phyloP scores from a whole-genome alignment of 2,113 vertebrate genomes.

The Halcyon malimbica region DNA sequence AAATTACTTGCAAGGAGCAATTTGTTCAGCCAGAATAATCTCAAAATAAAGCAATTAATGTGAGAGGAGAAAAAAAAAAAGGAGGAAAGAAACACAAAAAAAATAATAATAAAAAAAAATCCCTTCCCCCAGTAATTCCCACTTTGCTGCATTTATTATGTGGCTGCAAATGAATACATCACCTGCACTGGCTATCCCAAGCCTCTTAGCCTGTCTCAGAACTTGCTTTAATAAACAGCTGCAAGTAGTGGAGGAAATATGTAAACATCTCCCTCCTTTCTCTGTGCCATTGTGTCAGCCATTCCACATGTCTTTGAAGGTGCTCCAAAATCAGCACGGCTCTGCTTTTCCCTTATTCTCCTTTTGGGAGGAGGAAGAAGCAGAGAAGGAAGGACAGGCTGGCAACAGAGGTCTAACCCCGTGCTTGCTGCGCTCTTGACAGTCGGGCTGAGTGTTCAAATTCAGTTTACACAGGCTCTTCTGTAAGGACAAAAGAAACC shows the following conservation, averaged over 20 bases:
- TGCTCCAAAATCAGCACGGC: slow-evolving; percentile 55
- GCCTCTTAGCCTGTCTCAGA: slow-evolving; percentile 2
- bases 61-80: neutral
- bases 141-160: slow-evolving; percentile 7
- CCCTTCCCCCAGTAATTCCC: neutral
- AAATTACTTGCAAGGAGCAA: neutral
- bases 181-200: slow-evolving; percentile 37
- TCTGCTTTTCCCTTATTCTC: slow-evolving; percentile 37
- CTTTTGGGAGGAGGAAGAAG: slow-evolving; percentile 29
- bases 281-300: slow-evolving; percentile 57
- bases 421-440: slow-evolving; percentile 26
- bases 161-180: neutral
- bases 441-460: slow-evolving; percentile 49
- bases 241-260: slow-evolving; percentile 30
- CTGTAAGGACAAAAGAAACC: slow-evolving; percentile 41
- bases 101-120: neutral
- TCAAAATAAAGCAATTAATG: slow-evolving; percentile 27
- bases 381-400: slow-evolving; percentile 21
- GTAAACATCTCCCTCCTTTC: slow-evolving; percentile 43
- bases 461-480: slow-evolving; percentile 50
- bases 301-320: slow-evolving; percentile 53
- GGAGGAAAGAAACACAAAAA: neutral
- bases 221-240: slow-evolving; percentile 43
- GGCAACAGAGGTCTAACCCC: slow-evolving; percentile 17
- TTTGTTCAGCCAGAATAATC: slow-evolving; percentile 15